Base-by-base conservation (phyloP, 2,797 vertebrate species). In the Acropternis orthonyx region DNA sequence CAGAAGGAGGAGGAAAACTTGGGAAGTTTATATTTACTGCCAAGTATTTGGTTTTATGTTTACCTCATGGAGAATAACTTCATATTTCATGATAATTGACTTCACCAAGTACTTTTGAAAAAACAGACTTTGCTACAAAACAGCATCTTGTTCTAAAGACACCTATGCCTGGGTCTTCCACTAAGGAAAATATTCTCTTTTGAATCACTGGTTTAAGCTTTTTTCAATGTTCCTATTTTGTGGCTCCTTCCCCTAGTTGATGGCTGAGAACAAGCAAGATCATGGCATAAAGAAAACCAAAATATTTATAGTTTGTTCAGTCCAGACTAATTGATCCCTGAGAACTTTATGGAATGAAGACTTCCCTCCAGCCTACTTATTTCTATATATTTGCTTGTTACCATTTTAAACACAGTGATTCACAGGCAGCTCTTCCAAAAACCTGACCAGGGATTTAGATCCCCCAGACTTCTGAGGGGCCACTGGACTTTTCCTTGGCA, bases 1-100 rank as follows among this genome's bases (percentile, higher is more conserved):
- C 36, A 88, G 91, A 91, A 89, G 65, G 37, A 85, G 66, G 62
- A 69, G 62, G 66, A 66, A 84, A 81, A 88, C 85, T 89, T 86
- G 51, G 73, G 59, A 94, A 52, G 92, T 93, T 94, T 95, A 92
- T 56, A 76, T 96, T 96, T 96, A 92, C 17, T 12, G 74, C 66
- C 84, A 80, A 65, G 61, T 66, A 75, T 92, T 94, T 96, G 69
- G 43, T 41, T 96, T 95, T 95, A 94, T 89, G 71, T 89, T 95
- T 89, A 79, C 92, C 59, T 86, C 62, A 62, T 44, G 66, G 58
- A 86, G 94, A 67, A 62, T 56, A 75, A 77, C 69, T 90, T 79
- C 12, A 20, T 93, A 73, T 66, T 81, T 95, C 78, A 68, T 56
- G 36, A 78, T 69, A 95, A 94, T 49, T 91, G 87, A 94, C 79